Evolutionary conservation across 1,140 invertebrate genomes (phyloP), one percentile per base, ranked within the genome.

Genomic region (Drosophila seguyi): DNA sequence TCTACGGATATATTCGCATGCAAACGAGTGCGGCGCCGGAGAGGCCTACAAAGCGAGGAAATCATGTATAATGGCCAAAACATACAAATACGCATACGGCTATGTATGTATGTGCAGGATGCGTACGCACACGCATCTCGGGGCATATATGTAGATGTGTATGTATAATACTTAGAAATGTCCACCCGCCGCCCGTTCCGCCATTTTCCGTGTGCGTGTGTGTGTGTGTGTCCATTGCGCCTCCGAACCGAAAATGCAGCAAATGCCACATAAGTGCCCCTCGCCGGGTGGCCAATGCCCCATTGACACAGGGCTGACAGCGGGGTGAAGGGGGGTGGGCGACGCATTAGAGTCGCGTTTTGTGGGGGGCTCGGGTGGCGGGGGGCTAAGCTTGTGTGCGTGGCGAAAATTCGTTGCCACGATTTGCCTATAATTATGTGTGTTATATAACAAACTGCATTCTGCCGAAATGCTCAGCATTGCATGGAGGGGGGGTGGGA

Each of bases 381-480:
- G n/a, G 22, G 36, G 7, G 27, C 10, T 25, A 55, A 39, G n/a
- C 56, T 16, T 81, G 65, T 79, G 60, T 81, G 78, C 52, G 75
- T 80, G 84, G 84, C 77, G 85, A 90, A 88, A 90, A 90, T 90
- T 90, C 85, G 85, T 85, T 90, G 85, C 74, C 85, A 81, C 85
- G 85, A 90, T 90, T 90, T 90, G 85, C 81, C 85, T 90, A 90
- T 90, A 90, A 90, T 90, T 90, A 90, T 90, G 85, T 90, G 85
- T 90, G 85, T 90, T 90, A 90, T 90, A 90, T 90, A 90, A 90
- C 85, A 90, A 90, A 90, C 85, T 90, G 81, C 77, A 90, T 83
- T 90, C 83, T 78, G 77, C 68, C 77, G 69, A 86, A 87, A 88
- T 80, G 75, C 80, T 68, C 72, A 47, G 53, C 55, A 60, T 60